phyloP scores from a whole-genome alignment of 1,140 invertebrate genomes.

The Chironomus striatipennis region DNA sequence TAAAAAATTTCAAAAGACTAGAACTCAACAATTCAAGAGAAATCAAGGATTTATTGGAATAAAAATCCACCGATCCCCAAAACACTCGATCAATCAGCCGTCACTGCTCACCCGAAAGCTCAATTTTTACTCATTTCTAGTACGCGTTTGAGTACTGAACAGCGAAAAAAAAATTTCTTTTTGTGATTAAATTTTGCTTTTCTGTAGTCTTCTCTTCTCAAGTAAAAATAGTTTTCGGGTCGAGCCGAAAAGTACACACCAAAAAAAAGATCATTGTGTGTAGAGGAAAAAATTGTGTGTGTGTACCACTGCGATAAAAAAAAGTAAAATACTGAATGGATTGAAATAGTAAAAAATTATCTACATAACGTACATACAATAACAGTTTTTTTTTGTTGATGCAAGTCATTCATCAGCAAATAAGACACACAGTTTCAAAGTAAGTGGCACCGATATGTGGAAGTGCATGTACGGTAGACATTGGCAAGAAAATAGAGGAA shows the following conservation, averaged over 20 bases:
- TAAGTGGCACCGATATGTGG: not conserved
- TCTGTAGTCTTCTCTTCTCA: not conserved
- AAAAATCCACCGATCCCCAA: no score
- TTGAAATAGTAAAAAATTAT: no score
- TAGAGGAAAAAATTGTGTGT: not conserved
- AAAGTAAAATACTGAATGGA: no score
- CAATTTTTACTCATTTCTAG: no score
- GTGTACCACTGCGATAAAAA: not conserved
- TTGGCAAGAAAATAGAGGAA: not conserved
- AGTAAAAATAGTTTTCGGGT: conserved; percentile 21
- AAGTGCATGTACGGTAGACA: not conserved
- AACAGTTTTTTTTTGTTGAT: not conserved
- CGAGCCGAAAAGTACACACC: not conserved
- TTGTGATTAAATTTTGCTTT: conserved; percentile 17
- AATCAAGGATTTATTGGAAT: no score
- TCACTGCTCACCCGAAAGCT: not conserved
- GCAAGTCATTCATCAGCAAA: conserved; percentile 12
- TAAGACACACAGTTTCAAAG: not conserved
- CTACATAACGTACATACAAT: no score
- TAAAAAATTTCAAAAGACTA: no score
- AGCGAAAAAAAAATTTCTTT: conserved; percentile 18
- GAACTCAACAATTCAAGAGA: no score
- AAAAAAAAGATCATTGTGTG: not conserved
- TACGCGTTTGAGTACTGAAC: not conserved
- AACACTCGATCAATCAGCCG: not conserved